Percentiles rank a stretch among this genome's conserved stretches.
Conservation (phyloP, 1,140 invertebrate species). For the Hycleus phaleratus region DNA sequence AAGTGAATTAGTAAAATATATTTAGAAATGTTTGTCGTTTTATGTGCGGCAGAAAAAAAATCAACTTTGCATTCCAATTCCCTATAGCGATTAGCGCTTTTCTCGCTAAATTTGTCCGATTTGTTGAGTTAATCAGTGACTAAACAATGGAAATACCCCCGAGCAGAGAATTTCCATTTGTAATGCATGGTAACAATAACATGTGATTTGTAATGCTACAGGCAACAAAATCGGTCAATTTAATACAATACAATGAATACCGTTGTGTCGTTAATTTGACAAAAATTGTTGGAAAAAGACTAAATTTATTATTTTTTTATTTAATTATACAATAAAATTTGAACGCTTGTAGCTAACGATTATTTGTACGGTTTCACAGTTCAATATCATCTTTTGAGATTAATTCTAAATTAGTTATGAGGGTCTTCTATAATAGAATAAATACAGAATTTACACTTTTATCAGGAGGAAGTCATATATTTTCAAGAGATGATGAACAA, state of each 20-base stretch:
- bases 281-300: not conserved
- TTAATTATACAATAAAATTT: not conserved
- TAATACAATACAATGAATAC: constrained; percentile 8
- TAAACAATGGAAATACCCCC: constrained; percentile 20
- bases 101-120: constrained; percentile 12
- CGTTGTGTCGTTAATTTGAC: not conserved
- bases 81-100: constrained; percentile 14
- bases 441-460: too few species aligned
- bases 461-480: too few species aligned
- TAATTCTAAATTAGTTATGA: too few species aligned
- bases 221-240: not conserved
- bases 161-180: constrained; percentile 11
- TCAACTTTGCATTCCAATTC: constrained; percentile 10
- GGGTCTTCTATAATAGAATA: too few species aligned
- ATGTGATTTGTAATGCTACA: constrained; percentile 3
- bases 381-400: too few species aligned
- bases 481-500: not conserved
- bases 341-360: too few species aligned
- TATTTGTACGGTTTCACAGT: too few species aligned
- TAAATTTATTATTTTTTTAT: not conserved
- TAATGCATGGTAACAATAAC: constrained; percentile 17
- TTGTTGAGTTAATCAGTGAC: constrained; percentile 16
- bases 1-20: too few species aligned
- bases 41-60: too few species aligned
- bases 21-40: too few species aligned